These are phyloP conservation scores for Platichthys flesus DNA, from an alignment of 2,113 vertebrate species.

Conservation along the genomic window DNA sequence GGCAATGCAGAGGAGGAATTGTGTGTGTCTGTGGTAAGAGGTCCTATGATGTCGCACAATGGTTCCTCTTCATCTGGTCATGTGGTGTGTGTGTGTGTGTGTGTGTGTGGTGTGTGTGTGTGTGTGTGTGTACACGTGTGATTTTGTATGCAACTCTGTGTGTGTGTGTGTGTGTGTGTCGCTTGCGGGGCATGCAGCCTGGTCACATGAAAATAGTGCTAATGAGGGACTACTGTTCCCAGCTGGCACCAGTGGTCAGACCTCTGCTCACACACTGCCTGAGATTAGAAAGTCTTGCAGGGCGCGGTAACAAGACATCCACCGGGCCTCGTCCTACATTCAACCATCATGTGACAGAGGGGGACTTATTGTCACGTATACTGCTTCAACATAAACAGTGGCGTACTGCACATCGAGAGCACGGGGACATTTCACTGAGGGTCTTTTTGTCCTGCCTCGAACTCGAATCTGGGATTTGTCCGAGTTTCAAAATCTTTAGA, in stretches of 20 bases:
- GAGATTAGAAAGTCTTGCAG: slow-evolving; percentile 39
- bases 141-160: not conserved
- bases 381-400: too few relatives aligned
- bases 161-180: slow-evolving; percentile 42
- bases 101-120: slow-evolving; percentile 48
- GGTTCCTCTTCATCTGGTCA: slow-evolving; percentile 82
- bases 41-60: slow-evolving; percentile 81
- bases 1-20: slow-evolving; percentile 62
- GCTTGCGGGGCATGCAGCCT: slow-evolving; percentile 56
- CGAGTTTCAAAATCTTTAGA: too few relatives aligned
- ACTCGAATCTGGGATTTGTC: too few relatives aligned
- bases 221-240: slow-evolving; percentile 75
- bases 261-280: slow-evolving; percentile 33
- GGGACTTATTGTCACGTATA: too few relatives aligned
- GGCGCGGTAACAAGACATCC: slow-evolving; percentile 19
- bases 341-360: slow-evolving; percentile 37
- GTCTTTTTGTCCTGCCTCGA: too few relatives aligned
- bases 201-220: slow-evolving; percentile 79
- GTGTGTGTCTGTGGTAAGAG: slow-evolving; percentile 72
- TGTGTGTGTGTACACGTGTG: not conserved
- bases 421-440: too few relatives aligned
- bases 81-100: slow-evolving; percentile 62
- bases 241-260: slow-evolving; percentile 56
- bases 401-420: too few relatives aligned
- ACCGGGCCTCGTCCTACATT: slow-evolving; percentile 9